Base-by-base conservation (phyloP, 2,113 vertebrate species). In the Vulpes lagopus region DNA sequence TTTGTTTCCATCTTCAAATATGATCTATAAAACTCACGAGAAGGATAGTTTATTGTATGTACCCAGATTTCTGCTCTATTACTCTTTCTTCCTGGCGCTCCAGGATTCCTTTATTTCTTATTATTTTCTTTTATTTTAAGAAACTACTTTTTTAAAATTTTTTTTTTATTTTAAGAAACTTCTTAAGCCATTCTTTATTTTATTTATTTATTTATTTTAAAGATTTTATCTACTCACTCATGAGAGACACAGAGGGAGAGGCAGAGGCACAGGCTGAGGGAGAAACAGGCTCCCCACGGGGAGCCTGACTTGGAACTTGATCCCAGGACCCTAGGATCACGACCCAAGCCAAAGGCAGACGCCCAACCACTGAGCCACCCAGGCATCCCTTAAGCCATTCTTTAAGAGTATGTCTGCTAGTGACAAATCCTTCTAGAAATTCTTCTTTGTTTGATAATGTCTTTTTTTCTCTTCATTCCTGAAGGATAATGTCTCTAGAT, bases 401-500 rank as follows among this genome's bases (percentile, higher is more conserved):
- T 80, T 87, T 80, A 88, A 88, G 22, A 22, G 22, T 62, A 27
- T 84, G 17, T 49, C 62, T 80, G 51, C 74, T 69, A 22, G 30
- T 69, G 74, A 69, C 35, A 49, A n/a, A 80, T 79, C 60, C 51
- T 94, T 88, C 57, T 51, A 80, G 83, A 49, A 57, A 49, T 74
- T 65, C 57, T 94, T 78, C 11, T 64, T 65, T 65, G 17, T 69
- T 91, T 53, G 23, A 43, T 67, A 5, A 69, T 91, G 32, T 69
- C 17, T 30, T 74, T 55, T 19, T 62, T 14, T 11, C n/a, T 22
- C 59, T 76, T 65, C 67, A 76, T 71, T 53, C 74, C 82, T 87
- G 74, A 71, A 87, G 89, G 32, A 62, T 64, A 92, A 25, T 87
- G 89, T 71, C 55, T 86, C 94, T 95, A n/a, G 64, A 73, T 71